Evolutionary conservation across 2,113 vertebrate genomes (phyloP), one percentile per base, ranked within the genome.

Genomic region (Rhodinocichla rosea): DNA sequence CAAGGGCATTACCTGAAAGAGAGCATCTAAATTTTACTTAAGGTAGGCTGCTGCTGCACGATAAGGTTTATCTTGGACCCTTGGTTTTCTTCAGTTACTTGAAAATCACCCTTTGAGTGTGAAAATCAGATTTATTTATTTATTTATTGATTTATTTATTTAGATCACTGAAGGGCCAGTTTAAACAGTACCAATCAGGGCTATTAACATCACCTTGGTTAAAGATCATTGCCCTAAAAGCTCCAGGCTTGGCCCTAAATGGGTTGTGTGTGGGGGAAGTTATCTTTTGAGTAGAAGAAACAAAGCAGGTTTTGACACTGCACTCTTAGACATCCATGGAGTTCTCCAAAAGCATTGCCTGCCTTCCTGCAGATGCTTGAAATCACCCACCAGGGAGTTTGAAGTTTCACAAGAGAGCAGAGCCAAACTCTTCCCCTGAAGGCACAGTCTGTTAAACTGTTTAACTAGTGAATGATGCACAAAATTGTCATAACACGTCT

Each of bases 241-340:
- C 16, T 23, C n/a, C 1, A 1, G 56, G 4, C n/a, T 82, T 78
- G 44, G 33, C 33, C 35, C 22, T 78, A n/a, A 45, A 20, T 16
- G 7, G 6, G 8, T 18, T 40, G 22, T 40, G 21, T 6, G 9
- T 1, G 7, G 2, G 20, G 9, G 7, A 33, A 44, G 4, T 68
- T 60, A 8, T 65, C 17, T 18, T 20, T 50, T 44, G 10, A 33
- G 27, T 11, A 32, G 35, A 60, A 15, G 35, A 78, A 84, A 52
- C 13, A 44, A 62, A 77, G 50, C 26, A 59, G 27, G 3, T 67
- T 91, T 91, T 63, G 59, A 20, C 45, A 59, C 26, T 45, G 50
- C 18, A 5, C 33, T 77, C 18, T n/a, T 50, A 50, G 75, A 27
- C 42, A 75, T 89, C 60, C 8, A 4, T 11, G 30, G 10, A 7